Evolutionary conservation across 1,140 invertebrate genomes (phyloP).

Genomic region (Stenopsyche tienmushanensis): DNA sequence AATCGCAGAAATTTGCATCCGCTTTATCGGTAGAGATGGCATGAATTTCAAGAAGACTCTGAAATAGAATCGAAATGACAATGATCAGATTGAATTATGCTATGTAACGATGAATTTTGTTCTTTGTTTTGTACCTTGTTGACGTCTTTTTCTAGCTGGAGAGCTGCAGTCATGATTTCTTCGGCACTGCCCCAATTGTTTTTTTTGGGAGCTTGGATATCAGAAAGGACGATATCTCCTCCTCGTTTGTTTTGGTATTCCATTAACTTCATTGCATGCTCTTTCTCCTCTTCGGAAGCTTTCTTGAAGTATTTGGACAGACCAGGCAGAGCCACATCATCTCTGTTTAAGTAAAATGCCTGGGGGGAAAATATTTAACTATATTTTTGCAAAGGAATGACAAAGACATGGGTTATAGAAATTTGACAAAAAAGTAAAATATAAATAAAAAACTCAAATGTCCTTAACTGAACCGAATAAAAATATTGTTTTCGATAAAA

Average conservation of each 20-base stretch:
- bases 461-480: neutral
- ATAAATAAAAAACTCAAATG: neutral
- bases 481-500: neutral
- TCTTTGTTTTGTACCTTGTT: too few relatives aligned
- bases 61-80: slow-evolving; percentile 38
- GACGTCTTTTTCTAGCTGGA: slow-evolving; percentile 77
- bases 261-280: slow-evolving; percentile 75
- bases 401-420: too few relatives aligned
- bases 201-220: slow-evolving; percentile 61
- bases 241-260: slow-evolving; percentile 82
- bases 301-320: slow-evolving; percentile 72
- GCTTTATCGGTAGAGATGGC: slow-evolving; percentile 62
- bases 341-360: slow-evolving; percentile 77
- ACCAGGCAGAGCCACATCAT: slow-evolving; percentile 76
- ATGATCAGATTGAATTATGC: neutral
- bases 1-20: slow-evolving; percentile 73
- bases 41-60: slow-evolving; percentile 70
- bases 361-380: slow-evolving; percentile 47
- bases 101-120: too few relatives aligned
- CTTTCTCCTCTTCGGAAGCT: slow-evolving; percentile 72
- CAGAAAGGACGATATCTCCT: slow-evolving; percentile 61
- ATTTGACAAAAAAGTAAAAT: too few relatives aligned
- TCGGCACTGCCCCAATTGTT: slow-evolving; percentile 65
- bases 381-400: too few relatives aligned
- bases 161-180: slow-evolving; percentile 70